Evolutionary conservation across 2,113 vertebrate genomes (phyloP), one percentile per base, ranked within the genome.

Genomic region (Octodon degus): DNA sequence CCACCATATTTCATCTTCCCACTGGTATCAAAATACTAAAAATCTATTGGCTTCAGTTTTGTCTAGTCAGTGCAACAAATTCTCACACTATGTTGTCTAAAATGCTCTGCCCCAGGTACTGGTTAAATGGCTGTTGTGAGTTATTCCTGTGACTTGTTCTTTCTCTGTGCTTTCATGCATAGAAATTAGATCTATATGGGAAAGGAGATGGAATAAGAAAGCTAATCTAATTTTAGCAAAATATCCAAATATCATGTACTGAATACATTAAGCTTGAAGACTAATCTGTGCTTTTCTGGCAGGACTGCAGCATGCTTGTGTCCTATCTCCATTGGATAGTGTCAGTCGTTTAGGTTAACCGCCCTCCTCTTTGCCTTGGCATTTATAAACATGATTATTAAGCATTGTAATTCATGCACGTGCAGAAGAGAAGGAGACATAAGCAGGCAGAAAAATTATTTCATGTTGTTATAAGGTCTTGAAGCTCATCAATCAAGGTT

Each of bases 121-220:
- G 25, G 24, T 96, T 90, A 96, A 74, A 40, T 82, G 89, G 88
- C 40, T 50, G 86, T 95, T 96, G 93, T 88, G 53, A 86, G 53
- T 91, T 89, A 70, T 86, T 16, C 37, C 17, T 40, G 4, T 90
- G 37, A 67, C 53, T 95, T 96, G 14, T 83, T 96, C 53, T 96
- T 63, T 62, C 22, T 20, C 3, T 84, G 0, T 72, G 40, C 65
- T 92, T 90, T 80, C 9, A 79, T 89, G 43, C 40, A 77, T 91
- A 85, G 25, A 96, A 96, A 87, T 93, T 70, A 40, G 63, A 97
- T 97, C 95, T 98, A 55, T 58, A 74, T 97, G 94, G 92, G 83
- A 94, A 63, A 86, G 70, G n/a, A 95, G 93, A 91, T 58, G 86
- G 91, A 93, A 89, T 95, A 96, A 82, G 74, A 95, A 92, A 94